Evolutionary conservation across 2,888 invertebrate species (phyloP), one percentile per base, ranked within the genome.

Genomic region (Drosophila macrospina): DNA sequence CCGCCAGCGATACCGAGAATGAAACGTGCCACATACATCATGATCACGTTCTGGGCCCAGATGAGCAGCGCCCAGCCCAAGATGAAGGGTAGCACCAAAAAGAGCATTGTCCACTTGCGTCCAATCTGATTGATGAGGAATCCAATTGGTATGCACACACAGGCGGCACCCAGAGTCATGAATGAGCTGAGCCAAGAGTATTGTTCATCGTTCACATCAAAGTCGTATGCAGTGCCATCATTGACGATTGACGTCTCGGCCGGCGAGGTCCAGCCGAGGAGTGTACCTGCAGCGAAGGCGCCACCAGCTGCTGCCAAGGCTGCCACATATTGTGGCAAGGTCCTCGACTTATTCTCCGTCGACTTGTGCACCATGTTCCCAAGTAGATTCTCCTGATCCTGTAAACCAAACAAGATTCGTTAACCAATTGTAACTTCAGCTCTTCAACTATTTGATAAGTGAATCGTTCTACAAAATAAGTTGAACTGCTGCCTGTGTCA

Each of bases 221-320:
- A 94, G 20, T 93, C 90, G 86, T 90, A 90, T 0, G 80, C 13
- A 0, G 80, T 13, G 73, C 95, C 93, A 20, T 92, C 90, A 74
- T 60, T 26, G 0, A 34, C 24, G n/a, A 89, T 54, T 5, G 45
- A 54, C 0, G 51, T 91, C 64, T 89, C 86, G n/a, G 95, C 95
- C 6, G 96, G 95, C 0, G 96, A 94, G 1, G 96, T 95, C 97
- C 97, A 97, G 37, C 95, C 96, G 6, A 96, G 92, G 55, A 96
- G 94, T 20, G 95, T 94, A 80, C 97, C 97, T 51, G 95, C 94
- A 0, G 96, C 96, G 62, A 97, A 92, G 0, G 97, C 96, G 37
- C 97, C 97, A 61, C 97, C 93, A 36, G 96, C 96, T 10, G 96
- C 95, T 94, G 92, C 86, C 54, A 92, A 67, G 1, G 92, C 92